These are phyloP conservation scores for Leucania comma DNA, from an alignment of 2,888 invertebrate species.

Conservation along the genomic window DNA sequence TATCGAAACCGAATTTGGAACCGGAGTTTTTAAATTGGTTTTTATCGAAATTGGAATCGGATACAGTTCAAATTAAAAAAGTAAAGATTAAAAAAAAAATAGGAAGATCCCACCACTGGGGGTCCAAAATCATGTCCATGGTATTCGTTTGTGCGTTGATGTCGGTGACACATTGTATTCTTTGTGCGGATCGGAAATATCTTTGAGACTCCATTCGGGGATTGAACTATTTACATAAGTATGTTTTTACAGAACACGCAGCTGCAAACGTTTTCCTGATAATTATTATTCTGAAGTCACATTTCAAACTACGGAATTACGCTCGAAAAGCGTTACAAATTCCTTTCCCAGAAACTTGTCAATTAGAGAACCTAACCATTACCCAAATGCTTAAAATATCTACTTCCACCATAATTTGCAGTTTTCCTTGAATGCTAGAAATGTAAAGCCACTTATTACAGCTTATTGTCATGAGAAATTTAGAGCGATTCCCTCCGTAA, in stretches of 20 bases:
- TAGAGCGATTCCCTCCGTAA: slow-evolving; percentile 67
- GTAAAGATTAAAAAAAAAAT: no score
- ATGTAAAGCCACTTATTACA: slow-evolving; percentile 44
- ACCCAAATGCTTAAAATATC: slow-evolving; percentile 24
- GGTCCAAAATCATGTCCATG: no score
- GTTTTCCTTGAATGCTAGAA: slow-evolving; percentile 36
- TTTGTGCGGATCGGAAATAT: no score
- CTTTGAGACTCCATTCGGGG: no score
- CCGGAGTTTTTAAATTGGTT: no score
- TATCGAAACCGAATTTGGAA: no score
- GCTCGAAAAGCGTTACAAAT: slow-evolving; percentile 10
- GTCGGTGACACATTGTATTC: no score
- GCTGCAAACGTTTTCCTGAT: neutral
- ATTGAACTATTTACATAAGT: no score
- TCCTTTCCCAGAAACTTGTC: slow-evolving; percentile 30
- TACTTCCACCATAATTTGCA: slow-evolving; percentile 4
- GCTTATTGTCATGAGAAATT: slow-evolving; percentile 72
- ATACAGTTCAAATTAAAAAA: no score
- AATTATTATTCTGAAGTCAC: slow-evolving; percentile 2
- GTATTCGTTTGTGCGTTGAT: no score
- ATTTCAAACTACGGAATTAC: slow-evolving; percentile 5
- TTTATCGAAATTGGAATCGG: no score
- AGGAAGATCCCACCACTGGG: no score
- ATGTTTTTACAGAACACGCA: neutral
- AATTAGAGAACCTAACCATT: slow-evolving; percentile 27